Conservation (phyloP, 2,888 invertebrate species). For the Rotaria macrura region DNA sequence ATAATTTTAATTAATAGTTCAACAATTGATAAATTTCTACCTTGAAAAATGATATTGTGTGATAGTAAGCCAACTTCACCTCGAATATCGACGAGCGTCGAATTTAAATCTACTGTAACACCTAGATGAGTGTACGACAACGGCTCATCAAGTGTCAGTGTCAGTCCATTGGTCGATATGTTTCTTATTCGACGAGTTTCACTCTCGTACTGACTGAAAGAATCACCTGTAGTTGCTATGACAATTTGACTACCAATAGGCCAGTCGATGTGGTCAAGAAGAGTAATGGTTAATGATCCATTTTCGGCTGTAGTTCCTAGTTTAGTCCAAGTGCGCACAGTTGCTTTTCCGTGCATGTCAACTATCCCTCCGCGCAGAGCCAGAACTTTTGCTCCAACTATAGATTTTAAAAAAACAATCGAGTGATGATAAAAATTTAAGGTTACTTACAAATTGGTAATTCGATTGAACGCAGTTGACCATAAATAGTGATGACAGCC, state of each 20-base stretch:
- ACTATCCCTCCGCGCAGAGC: constrained; percentile 45
- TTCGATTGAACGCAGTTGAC: constrained; percentile 33
- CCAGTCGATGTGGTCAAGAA: constrained; percentile 41
- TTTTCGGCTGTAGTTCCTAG: constrained; percentile 29
- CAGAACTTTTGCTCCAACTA: constrained; percentile 40
- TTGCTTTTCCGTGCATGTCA: constrained; percentile 42
- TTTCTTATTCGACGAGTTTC: constrained; percentile 40
- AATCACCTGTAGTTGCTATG: constrained; percentile 44
- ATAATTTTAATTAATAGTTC: too few species aligned
- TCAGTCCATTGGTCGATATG: constrained; percentile 38
- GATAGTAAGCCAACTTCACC: constrained; percentile 46
- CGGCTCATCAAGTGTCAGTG: constrained; percentile 39
- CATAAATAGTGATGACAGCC: constrained; percentile 34
- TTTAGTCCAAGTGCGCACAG: constrained; percentile 36
- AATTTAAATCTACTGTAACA: constrained; percentile 37
- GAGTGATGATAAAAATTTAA: too few species aligned
- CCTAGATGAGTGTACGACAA: constrained; percentile 40
- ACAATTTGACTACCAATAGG: constrained; percentile 42
- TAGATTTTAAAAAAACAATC: too few species aligned
- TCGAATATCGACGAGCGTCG: constrained; percentile 37
- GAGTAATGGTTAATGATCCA: constrained; percentile 36
- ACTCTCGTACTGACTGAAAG: constrained; percentile 40
- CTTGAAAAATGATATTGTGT: constrained; percentile 42
- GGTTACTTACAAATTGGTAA: constrained; percentile 29
- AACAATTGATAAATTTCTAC: neutral